Percentiles rank a stretch among this genome's conserved stretches.
phyloP scores from a whole-genome alignment of 2,113 vertebrate genomes.

The Raja brachyura region DNA sequence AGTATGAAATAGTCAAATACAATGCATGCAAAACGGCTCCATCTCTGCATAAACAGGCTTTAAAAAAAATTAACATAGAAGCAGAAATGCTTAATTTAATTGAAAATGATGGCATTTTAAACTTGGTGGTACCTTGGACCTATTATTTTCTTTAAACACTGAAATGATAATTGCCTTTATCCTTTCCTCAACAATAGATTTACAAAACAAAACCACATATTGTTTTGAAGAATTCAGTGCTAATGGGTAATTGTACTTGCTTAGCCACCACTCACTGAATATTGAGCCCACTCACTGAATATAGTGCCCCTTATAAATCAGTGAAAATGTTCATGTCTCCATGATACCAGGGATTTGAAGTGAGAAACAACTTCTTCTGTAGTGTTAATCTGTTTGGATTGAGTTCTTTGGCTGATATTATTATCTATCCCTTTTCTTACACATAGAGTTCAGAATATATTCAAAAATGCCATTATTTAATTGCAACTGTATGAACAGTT shows the following conservation, averaged over 20 bases:
- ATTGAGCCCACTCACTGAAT: too few species aligned
- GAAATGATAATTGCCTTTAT: background rate
- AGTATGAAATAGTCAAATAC: background rate
- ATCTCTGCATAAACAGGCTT: background rate
- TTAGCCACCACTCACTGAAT: background rate
- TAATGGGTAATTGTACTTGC: background rate
- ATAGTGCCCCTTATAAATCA: background rate
- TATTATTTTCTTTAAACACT: background rate
- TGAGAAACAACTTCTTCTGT: background rate
- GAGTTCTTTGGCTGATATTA: background rate
- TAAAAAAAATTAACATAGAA: background rate
- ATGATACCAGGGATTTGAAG: background rate
- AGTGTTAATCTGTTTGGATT: background rate
- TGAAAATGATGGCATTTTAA: background rate
- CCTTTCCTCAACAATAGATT: background rate
- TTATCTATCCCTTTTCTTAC: background rate
- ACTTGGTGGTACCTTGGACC: background rate
- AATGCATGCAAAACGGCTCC: background rate
- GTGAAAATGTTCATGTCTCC: background rate
- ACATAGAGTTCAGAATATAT: background rate
- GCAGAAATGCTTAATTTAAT: background rate
- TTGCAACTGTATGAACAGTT: background rate
- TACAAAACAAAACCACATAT: background rate
- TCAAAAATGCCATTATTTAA: background rate
- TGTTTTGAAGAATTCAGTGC: background rate